Conservation (phyloP, 2,113 vertebrate genomes). For the Gadus macrocephalus region DNA sequence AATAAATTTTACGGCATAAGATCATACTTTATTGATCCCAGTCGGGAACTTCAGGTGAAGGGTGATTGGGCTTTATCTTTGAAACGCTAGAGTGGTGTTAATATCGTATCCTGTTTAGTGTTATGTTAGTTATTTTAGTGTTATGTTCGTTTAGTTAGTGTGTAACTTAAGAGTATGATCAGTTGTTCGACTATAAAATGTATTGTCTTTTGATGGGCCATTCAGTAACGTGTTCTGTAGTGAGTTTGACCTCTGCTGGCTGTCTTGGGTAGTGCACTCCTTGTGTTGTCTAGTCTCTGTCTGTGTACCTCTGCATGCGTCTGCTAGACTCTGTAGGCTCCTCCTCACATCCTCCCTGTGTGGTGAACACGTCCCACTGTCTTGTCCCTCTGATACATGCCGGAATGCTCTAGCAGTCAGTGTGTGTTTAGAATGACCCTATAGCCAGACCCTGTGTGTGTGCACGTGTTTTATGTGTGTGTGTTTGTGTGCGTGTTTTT, state of each 20-base stretch:
- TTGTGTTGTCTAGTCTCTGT: slow-evolving; percentile 1
- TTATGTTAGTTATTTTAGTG: too few relatives aligned
- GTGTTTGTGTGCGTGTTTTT: background rate
- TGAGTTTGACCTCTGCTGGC: slow-evolving; percentile 41
- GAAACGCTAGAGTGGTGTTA: too few relatives aligned
- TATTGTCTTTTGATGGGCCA: too few relatives aligned
- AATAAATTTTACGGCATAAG: too few relatives aligned
- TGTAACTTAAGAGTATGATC: too few relatives aligned
- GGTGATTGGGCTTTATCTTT: too few relatives aligned
- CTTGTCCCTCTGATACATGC: background rate
- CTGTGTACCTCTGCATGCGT: slow-evolving; percentile 36
- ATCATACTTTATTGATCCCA: too few relatives aligned
- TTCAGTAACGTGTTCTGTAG: slow-evolving; percentile 5
- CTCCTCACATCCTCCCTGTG: too few relatives aligned
- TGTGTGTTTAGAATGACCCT: slow-evolving; percentile 43
- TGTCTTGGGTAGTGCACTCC: slow-evolving; percentile 20
- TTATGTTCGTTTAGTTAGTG: too few relatives aligned
- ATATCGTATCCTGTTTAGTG: too few relatives aligned
- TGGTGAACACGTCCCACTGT: background rate
- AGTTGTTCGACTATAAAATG: too few relatives aligned
- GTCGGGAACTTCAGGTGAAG: too few relatives aligned
- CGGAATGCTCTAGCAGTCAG: slow-evolving; percentile 13
- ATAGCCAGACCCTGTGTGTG: slow-evolving; percentile 53
- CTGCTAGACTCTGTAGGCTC: slow-evolving; percentile 7
- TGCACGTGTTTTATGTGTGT: slow-evolving; percentile 1